A percentile compares a stretch with the other conserved stretches of the same genome.
Conservation (phyloP, 2,888 invertebrate genomes). For the Podabrus alpinus region DNA sequence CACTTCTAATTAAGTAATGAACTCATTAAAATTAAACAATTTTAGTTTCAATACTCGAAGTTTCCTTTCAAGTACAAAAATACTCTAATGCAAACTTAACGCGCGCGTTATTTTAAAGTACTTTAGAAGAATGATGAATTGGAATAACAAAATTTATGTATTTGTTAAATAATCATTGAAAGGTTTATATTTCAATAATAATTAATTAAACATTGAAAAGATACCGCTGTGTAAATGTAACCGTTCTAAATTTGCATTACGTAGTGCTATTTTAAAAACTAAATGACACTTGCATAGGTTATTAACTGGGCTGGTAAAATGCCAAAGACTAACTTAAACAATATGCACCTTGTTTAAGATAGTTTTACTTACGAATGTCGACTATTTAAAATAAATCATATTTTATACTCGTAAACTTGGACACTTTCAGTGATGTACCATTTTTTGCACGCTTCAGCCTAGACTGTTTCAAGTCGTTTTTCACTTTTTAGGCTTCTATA, state of each 20-base stretch:
- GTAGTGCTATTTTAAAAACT: constrained; percentile 25
- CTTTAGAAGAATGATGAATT: not conserved
- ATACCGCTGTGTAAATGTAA: constrained; percentile 2
- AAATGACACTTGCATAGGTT: constrained; percentile 28
- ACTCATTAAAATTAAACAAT: not conserved
- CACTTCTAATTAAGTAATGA: not conserved
- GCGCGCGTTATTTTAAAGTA: not conserved
- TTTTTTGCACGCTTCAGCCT: not conserved
- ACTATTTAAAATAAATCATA: not conserved
- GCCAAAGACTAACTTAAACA: constrained; percentile 22
- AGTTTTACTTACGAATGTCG: not conserved
- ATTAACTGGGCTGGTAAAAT: constrained; percentile 23
- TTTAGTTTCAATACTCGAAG: not conserved
- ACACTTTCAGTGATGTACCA: not conserved
- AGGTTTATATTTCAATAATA: not conserved
- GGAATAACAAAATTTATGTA: not conserved
- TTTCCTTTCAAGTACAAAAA: not conserved
- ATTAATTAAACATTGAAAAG: not conserved
- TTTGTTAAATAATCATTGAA: not conserved
- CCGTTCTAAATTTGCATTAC: constrained; percentile 27
- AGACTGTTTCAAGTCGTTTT: too few relatives aligned
- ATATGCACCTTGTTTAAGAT: constrained; percentile 23
- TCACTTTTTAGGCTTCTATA: too few relatives aligned
- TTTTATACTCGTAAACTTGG: not conserved
- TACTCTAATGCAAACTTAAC: not conserved